Conservation (phyloP, 2,888 invertebrate genomes). For the Drosophila robusta region DNA sequence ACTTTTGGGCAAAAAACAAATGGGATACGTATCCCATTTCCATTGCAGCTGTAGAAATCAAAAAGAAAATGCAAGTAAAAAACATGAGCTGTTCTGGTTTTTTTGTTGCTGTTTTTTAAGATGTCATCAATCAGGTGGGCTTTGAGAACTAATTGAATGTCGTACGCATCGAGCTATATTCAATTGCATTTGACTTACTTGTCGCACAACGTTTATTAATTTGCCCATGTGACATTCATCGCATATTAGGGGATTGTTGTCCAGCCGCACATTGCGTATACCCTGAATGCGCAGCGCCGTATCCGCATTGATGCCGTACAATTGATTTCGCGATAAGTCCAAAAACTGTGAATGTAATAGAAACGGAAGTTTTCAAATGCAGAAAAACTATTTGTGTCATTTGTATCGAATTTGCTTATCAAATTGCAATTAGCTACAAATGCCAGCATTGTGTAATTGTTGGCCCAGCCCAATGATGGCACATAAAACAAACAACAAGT, state of each 20-base stretch:
- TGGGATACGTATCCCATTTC: slow-evolving; percentile 85
- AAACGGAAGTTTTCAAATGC: slow-evolving; percentile 33
- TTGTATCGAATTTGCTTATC: slow-evolving; percentile 36
- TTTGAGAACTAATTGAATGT: slow-evolving; percentile 55
- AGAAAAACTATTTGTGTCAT: slow-evolving; percentile 3
- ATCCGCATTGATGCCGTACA: slow-evolving; percentile 86
- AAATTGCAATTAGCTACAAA: slow-evolving; percentile 65
- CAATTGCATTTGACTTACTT: slow-evolving; percentile 78
- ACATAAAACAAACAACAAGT: slow-evolving; percentile 29
- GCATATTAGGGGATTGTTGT: slow-evolving; percentile 85
- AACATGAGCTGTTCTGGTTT: neutral
- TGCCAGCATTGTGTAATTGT: slow-evolving; percentile 22
- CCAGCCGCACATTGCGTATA: slow-evolving; percentile 84
- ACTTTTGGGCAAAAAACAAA: slow-evolving; percentile 85
- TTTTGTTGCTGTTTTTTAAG: slow-evolving; percentile 1
- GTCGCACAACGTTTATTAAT: slow-evolving; percentile 84
- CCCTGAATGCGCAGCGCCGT: slow-evolving; percentile 83
- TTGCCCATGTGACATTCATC: slow-evolving; percentile 85
- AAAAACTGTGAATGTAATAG: slow-evolving; percentile 85
- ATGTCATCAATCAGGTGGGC: slow-evolving; percentile 42
- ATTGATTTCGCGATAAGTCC: slow-evolving; percentile 90
- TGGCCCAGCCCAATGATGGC: slow-evolving; percentile 15
- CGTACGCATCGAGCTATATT: slow-evolving; percentile 1
- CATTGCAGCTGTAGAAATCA: slow-evolving; percentile 78
- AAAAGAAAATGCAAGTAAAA: slow-evolving; percentile 2